Percentiles rank a stretch among this genome's conserved stretches.
Evolutionary conservation across 2,888 invertebrate species (phyloP).

Genomic region (Timema cristinae): DNA sequence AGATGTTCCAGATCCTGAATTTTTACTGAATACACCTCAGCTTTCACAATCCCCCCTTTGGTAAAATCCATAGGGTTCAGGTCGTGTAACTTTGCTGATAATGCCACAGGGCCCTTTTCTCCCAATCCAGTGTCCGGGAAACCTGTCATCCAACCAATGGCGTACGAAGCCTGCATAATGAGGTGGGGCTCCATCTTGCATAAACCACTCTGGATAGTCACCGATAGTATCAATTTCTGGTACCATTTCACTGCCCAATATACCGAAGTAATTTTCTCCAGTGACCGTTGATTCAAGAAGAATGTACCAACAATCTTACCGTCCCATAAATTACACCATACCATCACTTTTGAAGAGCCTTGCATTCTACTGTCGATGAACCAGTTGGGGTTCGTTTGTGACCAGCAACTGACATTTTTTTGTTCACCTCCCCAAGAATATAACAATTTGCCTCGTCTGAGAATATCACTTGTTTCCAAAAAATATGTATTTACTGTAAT

Average conservation of each 20-base stretch:
- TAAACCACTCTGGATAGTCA: slow-evolving; percentile 9
- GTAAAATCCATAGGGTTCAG: no score
- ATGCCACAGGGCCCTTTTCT: neutral
- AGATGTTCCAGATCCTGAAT: neutral
- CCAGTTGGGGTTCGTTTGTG: neutral
- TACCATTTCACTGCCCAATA: no score
- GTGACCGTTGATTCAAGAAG: no score
- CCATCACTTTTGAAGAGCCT: neutral
- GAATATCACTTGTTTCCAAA: neutral
- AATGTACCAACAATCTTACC: neutral
- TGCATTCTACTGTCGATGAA: neutral
- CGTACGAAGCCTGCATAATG: neutral
- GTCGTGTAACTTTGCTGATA: neutral
- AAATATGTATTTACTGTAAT: no score
- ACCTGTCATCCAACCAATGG: neutral
- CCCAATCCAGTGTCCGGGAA: slow-evolving; percentile 2
- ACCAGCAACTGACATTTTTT: neutral
- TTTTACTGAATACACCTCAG: neutral
- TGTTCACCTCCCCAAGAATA: neutral
- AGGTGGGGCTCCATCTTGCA: slow-evolving; percentile 4
- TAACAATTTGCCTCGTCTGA: neutral
- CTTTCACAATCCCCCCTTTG: no score
- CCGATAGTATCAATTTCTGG: no score
- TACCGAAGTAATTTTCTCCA: no score
- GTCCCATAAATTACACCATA: slow-evolving; percentile 11